phyloP scores from a whole-genome alignment of 2,797 vertebrate genomes.

The Lateolabrax maculatus region DNA sequence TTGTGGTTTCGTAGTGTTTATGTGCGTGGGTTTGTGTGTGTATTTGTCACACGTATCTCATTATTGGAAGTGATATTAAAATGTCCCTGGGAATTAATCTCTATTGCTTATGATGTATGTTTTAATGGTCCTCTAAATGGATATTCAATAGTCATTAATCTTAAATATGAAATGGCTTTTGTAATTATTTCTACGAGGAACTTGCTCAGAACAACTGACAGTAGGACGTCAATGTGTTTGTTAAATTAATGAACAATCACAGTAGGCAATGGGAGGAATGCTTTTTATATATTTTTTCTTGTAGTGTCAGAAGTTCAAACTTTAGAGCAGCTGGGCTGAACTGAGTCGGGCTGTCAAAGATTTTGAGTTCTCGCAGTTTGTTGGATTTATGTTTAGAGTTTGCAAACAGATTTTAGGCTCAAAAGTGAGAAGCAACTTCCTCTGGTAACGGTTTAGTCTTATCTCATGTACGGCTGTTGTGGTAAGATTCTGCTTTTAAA shows the following conservation, averaged over 20 bases:
- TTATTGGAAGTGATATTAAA: conserved; percentile 48
- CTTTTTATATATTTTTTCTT: neutral
- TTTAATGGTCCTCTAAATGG: conserved; percentile 54
- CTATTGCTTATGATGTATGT: conserved; percentile 42
- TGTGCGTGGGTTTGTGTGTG: neutral
- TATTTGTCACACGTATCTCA: conserved; percentile 2
- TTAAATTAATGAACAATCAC: conserved; percentile 35
- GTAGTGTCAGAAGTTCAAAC: neutral
- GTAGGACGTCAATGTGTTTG: conserved; percentile 29
- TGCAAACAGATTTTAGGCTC: conserved; percentile 37
- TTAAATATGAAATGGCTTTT: conserved; percentile 56
- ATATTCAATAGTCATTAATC: conserved; percentile 59
- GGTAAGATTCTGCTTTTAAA: conserved; percentile 63
- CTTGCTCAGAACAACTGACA: conserved; percentile 32
- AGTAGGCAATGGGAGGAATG: neutral
- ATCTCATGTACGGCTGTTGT: conserved; percentile 31
- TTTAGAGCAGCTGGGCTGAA: neutral
- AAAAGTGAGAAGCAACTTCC: conserved; percentile 25
- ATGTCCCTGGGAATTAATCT: conserved; percentile 47
- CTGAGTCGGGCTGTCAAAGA: conserved; percentile 7
- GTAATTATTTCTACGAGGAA: conserved; percentile 48
- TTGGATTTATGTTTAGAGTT: conserved; percentile 23
- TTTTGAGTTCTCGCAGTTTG: conserved; percentile 7
- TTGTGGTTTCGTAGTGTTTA: neutral
- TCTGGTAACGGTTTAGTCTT: conserved; percentile 44